phyloP scores from a whole-genome alignment of 2,113 vertebrate species.

The Okapia johnstoni region DNA sequence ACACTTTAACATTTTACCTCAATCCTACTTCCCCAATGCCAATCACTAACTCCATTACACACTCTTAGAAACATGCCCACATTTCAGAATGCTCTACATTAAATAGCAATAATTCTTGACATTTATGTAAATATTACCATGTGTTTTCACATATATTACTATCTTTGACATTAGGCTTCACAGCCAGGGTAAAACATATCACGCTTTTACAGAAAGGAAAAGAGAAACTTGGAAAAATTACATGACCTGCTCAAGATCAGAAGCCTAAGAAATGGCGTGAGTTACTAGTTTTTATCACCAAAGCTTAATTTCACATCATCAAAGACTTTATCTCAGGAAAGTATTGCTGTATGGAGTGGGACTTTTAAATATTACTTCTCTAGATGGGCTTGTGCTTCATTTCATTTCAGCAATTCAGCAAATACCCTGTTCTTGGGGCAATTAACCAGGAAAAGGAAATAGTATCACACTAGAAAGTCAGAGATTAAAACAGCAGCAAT shows the following conservation, averaged over 20 bases:
- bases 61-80: background rate
- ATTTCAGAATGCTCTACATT: background rate
- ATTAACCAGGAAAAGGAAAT: conserved; percentile 20
- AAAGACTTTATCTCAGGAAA: conserved; percentile 21
- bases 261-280: background rate
- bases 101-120: background rate
- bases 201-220: background rate
- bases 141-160: background rate
- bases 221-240: background rate
- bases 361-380: background rate
- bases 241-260: background rate
- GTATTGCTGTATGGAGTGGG: background rate
- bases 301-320: conserved; percentile 19
- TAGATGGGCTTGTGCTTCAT: background rate
- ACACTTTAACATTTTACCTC: background rate
- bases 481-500: conserved; percentile 5
- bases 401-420: conserved; percentile 28
- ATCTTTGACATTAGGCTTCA: background rate
- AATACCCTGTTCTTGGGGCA: background rate
- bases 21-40: background rate
- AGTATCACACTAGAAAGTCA: background rate
- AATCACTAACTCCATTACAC: background rate
- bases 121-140: background rate
- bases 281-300: background rate
- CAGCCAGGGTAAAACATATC: background rate